Base-by-base conservation (phyloP, 1,140 invertebrate species). In the Cataglyphis hispanica region DNA sequence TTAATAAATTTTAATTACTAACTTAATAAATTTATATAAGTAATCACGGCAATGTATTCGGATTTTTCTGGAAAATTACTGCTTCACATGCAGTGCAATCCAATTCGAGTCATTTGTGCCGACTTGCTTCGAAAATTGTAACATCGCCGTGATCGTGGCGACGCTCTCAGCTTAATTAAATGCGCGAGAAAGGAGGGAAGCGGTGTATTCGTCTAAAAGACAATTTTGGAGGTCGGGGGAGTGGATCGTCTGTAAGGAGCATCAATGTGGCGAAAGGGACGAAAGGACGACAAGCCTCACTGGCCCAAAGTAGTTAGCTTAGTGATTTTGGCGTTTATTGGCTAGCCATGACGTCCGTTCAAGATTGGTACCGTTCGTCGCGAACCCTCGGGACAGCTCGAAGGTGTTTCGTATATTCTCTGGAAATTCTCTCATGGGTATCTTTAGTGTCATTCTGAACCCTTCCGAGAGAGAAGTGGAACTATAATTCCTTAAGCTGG, bases 291-390 rank as follows among this genome's bases (percentile, higher is more conserved):
- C 90, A 91, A 87, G 91, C 78, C 85, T 77, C 66, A 86, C 67
- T 88, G 31, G 88, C 84, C 88, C 90, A 64, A 89, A 92, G 88
- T 92, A 93, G 92, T 93, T 93, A 90, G 92, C 89, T 92, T 92
- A 93, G 93, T 94, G 93, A 93, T 94, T 94, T 90, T 92, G 87
- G 88, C 91, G 92, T 92, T 93, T 91, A 93, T 93, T 93, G 91
- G 91, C 89, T 88, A 84, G 88, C 90, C 90, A 89, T 92, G 93
- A 92, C 92, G 92, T 88, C 88, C 83, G 84, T 88, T 72, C 91
- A 88, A 94, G 93, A 94, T 94, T 94, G 94, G 91, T 90, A 88
- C 90, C 76, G 85, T 89, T 89, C 86, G 87, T 89, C 75, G 66
- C 88, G 60, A 63, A 87, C 89, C 88, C 86, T 90, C 56, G 89